These are phyloP conservation scores for Hydrotaea diabolus DNA, from an alignment of 2,888 invertebrate genomes.

Conservation along the genomic window DNA sequence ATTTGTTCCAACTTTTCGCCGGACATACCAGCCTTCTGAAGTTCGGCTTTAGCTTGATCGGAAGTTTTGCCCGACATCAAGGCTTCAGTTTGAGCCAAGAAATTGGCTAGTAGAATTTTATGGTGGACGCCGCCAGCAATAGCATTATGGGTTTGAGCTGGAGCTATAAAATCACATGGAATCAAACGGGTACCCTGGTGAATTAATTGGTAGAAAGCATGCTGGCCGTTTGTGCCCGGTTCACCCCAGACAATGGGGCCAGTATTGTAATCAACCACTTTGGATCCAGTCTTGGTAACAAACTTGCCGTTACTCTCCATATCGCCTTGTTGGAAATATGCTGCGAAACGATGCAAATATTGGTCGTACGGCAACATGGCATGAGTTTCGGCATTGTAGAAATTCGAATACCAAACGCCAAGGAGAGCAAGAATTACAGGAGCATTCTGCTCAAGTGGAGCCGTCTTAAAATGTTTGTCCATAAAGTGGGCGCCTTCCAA, in stretches of 20 bases:
- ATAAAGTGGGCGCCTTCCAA: slow-evolving; percentile 95
- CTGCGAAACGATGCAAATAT: slow-evolving; percentile 98
- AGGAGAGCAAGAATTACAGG: slow-evolving; percentile 96
- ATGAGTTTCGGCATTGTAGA: slow-evolving; percentile 97
- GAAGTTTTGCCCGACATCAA: slow-evolving; percentile 90
- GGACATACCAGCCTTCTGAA: slow-evolving; percentile 89
- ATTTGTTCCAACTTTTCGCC: slow-evolving; percentile 89
- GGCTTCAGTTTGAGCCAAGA: slow-evolving; percentile 99
- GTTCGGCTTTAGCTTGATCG: slow-evolving; percentile 87
- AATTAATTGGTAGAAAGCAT: slow-evolving; percentile 99
- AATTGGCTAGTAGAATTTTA: slow-evolving; percentile 97
- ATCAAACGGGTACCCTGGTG: slow-evolving; percentile 93
- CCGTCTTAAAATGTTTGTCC: slow-evolving; percentile 94
- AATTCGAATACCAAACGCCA: slow-evolving; percentile 97
- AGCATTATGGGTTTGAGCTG: slow-evolving; percentile 95
- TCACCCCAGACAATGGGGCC: slow-evolving; percentile 87
- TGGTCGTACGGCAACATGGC: slow-evolving; percentile 99
- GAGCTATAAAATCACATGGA: slow-evolving; percentile 98
- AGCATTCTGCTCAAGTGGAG: slow-evolving; percentile 94
- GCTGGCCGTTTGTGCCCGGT: slow-evolving; percentile 99
- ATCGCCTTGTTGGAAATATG: slow-evolving; percentile 99
- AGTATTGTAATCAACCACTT: slow-evolving; percentile 80
- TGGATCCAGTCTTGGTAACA: slow-evolving; percentile 86
- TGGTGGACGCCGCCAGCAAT: slow-evolving; percentile 91
- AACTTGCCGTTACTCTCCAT: slow-evolving; percentile 99